phyloP scores from a whole-genome alignment of 2,888 invertebrate genomes.

The Ceriagrion tenellum region DNA sequence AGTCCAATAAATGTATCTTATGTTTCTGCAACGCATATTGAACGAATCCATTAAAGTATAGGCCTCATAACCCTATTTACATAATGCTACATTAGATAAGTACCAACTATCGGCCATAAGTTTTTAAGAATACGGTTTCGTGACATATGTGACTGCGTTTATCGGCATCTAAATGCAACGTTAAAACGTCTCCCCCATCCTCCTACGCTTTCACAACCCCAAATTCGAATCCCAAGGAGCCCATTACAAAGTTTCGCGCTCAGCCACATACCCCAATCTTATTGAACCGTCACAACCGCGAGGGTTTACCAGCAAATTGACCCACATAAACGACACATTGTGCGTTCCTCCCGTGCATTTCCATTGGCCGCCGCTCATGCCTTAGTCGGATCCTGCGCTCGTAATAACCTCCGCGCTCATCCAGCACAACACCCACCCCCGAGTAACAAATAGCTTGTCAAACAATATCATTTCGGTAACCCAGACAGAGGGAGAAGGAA shows the following conservation, averaged over 20 bases:
- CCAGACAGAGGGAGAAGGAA: not conserved
- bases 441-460: not conserved
- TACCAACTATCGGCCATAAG: no score
- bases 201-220: not conserved
- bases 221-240: conserved; percentile 2
- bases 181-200: not conserved
- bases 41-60: no score
- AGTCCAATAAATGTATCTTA: no score
- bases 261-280: not conserved
- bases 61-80: no score
- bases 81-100: no score
- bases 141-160: not conserved
- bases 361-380: not conserved
- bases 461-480: conserved; percentile 58
- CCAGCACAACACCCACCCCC: not conserved
- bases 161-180: not conserved
- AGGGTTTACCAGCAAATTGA: not conserved
- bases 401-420: not conserved
- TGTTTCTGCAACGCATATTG: no score
- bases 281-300: not conserved
- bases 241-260: not conserved
- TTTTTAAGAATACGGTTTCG: no score
- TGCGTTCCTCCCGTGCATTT: not conserved
- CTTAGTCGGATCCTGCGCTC: conserved; percentile 1
- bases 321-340: not conserved